Conservation (phyloP, 2,113 vertebrate genomes). For the Sphaerodactylus townsendi region DNA sequence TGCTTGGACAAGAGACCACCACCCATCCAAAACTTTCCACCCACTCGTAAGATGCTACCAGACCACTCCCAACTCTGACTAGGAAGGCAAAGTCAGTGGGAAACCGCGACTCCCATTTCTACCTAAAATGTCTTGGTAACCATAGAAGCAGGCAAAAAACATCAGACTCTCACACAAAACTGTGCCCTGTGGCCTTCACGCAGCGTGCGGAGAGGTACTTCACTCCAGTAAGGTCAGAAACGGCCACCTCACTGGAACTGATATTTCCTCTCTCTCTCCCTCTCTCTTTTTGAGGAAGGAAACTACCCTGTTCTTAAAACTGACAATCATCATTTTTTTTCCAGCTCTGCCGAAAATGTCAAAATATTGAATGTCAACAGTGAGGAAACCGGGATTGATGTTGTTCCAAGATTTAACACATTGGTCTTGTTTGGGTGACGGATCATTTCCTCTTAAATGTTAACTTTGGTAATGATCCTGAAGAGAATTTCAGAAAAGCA, state of each 20-base stretch:
- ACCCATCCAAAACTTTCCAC: rapidly evolving
- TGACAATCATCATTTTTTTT: background rate
- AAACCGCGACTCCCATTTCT: background rate
- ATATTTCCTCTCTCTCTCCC: no score
- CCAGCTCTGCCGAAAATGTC: background rate
- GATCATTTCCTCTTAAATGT: background rate
- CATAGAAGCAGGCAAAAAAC: background rate
- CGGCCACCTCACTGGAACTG: background rate
- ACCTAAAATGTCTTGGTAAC: background rate
- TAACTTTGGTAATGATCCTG: background rate
- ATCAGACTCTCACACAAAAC: background rate
- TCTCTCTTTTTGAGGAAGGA: no score
- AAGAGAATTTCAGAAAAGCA: background rate
- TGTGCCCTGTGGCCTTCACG: no score
- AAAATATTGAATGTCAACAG: background rate
- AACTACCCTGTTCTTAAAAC: no score
- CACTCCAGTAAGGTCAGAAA: background rate
- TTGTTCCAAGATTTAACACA: background rate
- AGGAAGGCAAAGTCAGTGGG: no score
- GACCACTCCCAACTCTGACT: background rate
- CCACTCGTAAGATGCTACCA: background rate
- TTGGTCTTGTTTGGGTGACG: background rate
- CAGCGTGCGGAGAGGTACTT: background rate
- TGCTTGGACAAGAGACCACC: background rate
- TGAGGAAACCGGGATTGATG: background rate